Conservation (phyloP, 1,140 invertebrate genomes). For the Copidosoma floridanum region DNA sequence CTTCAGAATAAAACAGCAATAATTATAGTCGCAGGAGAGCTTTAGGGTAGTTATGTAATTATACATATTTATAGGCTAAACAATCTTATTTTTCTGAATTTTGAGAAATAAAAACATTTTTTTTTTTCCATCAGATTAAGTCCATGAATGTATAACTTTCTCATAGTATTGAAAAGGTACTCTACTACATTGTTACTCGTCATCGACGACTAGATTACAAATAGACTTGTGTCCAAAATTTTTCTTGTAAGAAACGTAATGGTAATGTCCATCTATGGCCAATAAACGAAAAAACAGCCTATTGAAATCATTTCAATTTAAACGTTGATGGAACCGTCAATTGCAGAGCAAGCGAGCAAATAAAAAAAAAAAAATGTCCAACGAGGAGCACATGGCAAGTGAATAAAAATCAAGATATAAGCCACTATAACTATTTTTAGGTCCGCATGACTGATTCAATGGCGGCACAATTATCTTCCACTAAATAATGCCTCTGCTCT, state of each 20-base stretch:
- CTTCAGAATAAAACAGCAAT: too few relatives aligned
- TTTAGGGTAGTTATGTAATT: slow-evolving; percentile 5
- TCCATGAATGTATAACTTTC: slow-evolving; percentile 10
- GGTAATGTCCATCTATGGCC: not conserved
- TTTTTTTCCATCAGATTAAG: slow-evolving; percentile 9
- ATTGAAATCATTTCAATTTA: too few relatives aligned
- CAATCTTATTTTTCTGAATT: slow-evolving; percentile 13
- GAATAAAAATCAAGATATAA: slow-evolving; percentile 23
- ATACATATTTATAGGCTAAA: slow-evolving; percentile 13
- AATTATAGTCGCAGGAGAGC: too few relatives aligned
- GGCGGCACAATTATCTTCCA: slow-evolving; percentile 51
- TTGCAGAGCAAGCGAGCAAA: too few relatives aligned
- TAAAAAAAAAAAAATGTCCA: too few relatives aligned
- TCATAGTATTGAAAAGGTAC: not conserved
- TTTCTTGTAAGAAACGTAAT: not conserved
- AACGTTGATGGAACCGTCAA: too few relatives aligned
- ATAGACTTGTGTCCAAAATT: not conserved
- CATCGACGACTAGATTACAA: slow-evolving; percentile 7
- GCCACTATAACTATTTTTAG: slow-evolving; percentile 37
- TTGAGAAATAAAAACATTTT: not conserved
- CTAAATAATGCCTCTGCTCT: slow-evolving; percentile 32
- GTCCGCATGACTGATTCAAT: slow-evolving; percentile 55
- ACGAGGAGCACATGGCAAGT: slow-evolving; percentile 19
- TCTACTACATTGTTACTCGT: slow-evolving; percentile 6
- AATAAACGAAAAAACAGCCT: slow-evolving; percentile 11